These are phyloP conservation scores for Protobothrops mucrosquamatus DNA, from an alignment of 2,113 vertebrate genomes.

Conservation along the genomic window DNA sequence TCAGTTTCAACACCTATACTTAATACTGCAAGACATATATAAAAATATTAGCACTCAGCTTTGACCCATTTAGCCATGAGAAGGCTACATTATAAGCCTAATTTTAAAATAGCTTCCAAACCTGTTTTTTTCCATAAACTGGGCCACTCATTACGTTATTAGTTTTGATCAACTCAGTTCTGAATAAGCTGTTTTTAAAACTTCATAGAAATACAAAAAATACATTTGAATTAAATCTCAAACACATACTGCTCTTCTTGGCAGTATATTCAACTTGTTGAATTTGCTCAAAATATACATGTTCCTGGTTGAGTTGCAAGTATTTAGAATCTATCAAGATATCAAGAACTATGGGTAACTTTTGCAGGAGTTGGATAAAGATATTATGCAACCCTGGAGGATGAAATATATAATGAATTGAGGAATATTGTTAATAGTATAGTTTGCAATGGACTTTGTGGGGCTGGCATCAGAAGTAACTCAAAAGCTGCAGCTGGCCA, in stretches of 20 bases:
- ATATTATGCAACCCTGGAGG: not conserved
- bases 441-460: not conserved
- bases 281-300: not conserved
- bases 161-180: not conserved
- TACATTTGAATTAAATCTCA: not conserved
- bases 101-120: not conserved
- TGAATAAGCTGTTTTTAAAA: not conserved
- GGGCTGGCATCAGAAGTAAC: not conserved
- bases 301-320: not conserved
- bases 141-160: not conserved
- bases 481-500: not conserved
- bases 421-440: not conserved
- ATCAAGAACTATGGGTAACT: not conserved
- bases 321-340: not conserved
- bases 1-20: not conserved
- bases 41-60: not conserved
- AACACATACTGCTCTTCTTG: not conserved
- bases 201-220: not conserved
- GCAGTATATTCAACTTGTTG: not conserved
- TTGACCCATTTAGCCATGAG: not conserved
- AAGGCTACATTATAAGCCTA: not conserved
- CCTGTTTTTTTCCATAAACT: not conserved
- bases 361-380: not conserved
- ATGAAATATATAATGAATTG: not conserved
- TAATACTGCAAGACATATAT: not conserved